Evolutionary conservation across 2,113 vertebrate species (phyloP).

Genomic region (Thryonomys swinderianus): DNA sequence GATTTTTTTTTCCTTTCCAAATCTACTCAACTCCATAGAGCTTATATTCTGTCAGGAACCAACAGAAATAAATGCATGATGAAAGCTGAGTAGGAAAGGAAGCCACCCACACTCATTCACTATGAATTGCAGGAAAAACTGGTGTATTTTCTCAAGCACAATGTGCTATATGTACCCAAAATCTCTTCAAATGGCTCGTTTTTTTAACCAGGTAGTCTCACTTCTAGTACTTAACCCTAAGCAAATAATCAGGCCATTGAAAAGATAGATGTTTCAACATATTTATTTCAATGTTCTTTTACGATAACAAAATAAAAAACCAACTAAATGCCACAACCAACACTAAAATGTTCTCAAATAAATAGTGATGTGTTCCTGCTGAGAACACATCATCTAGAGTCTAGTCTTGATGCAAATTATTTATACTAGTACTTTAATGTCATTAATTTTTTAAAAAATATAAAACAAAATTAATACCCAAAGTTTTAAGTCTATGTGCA

Average conservation of each 20-base stretch:
- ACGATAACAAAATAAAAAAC: neutral
- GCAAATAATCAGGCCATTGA: neutral
- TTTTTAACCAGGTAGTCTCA: neutral
- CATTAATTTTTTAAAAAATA: neutral
- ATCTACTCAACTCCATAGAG: neutral
- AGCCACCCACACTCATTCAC: neutral
- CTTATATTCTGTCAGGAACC: conserved; percentile 40
- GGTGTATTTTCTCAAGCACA: neutral
- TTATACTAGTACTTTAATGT: neutral
- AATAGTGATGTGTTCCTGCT: neutral
- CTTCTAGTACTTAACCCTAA: neutral
- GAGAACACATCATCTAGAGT: neutral
- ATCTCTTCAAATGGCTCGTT: neutral
- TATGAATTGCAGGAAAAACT: neutral
- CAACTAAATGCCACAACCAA: neutral
- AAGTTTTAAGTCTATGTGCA: neutral
- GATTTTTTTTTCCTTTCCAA: neutral
- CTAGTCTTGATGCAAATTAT: neutral
- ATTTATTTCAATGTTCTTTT: neutral
- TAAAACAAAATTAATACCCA: neutral
- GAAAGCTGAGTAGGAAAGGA: conserved; percentile 29
- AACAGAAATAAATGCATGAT: neutral
- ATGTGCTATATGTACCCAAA: neutral
- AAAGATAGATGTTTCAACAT: neutral
- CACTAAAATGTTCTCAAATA: neutral